Conservation (phyloP, 2,113 vertebrate genomes). For the Cynoglossus semilaevis region DNA sequence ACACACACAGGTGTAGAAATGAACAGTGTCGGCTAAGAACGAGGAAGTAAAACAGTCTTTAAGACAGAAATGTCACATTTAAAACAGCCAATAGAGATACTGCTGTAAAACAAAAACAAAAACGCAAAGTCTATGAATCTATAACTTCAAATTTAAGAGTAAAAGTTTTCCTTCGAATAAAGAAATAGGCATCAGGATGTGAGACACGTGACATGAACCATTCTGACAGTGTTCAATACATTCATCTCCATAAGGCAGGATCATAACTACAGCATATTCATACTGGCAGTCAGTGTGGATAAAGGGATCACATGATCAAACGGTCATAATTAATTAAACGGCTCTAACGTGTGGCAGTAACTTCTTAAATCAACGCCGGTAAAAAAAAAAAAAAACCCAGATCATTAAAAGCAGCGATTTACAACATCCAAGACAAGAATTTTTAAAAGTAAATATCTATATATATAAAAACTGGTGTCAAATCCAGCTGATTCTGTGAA, state of each 20-base stretch:
- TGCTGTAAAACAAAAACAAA: too few species aligned
- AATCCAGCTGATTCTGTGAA: too few species aligned
- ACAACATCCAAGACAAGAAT: too few species aligned
- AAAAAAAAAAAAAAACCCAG: too few species aligned
- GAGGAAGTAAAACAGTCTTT: constrained; percentile 23
- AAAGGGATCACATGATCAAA: neutral
- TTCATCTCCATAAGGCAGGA: constrained; percentile 60
- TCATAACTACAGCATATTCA: constrained; percentile 22
- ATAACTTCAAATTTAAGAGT: constrained; percentile 8
- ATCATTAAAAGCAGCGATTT: too few species aligned
- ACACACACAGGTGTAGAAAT: constrained; percentile 35
- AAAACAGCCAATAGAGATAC: too few species aligned
- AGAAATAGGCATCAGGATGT: neutral
- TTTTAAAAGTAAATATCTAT: too few species aligned
- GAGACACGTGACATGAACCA: too few species aligned
- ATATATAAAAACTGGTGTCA: too few species aligned
- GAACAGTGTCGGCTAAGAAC: constrained; percentile 32
- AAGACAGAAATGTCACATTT: neutral
- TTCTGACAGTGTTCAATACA: constrained; percentile 32
- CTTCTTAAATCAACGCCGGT: too few species aligned
- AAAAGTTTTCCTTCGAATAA: constrained; percentile 19
- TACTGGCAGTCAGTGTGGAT: neutral
- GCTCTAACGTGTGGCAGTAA: too few species aligned
- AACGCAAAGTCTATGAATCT: constrained; percentile 4
- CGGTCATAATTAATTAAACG: too few species aligned